phyloP scores from a whole-genome alignment of 2,888 invertebrate genomes.

The Clitarchus hookeri region DNA sequence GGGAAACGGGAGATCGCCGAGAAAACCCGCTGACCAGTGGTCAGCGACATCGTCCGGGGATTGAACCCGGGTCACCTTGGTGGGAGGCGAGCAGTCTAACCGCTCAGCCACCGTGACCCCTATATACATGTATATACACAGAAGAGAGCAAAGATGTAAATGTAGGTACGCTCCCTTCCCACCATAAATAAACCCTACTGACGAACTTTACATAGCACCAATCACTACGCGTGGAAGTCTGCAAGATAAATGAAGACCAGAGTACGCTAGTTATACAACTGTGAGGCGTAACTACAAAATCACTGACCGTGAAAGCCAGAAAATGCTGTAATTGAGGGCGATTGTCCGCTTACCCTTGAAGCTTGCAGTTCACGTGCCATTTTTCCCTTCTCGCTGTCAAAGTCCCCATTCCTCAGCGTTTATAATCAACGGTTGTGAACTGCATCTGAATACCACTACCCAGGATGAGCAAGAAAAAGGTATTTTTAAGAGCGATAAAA shows the following conservation, averaged over 20 bases:
- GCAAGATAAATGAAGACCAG: background rate
- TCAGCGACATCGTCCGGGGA: too few species aligned
- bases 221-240: too few species aligned
- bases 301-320: background rate
- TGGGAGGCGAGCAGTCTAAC: too few species aligned
- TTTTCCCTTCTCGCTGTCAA: background rate
- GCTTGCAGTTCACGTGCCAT: background rate
- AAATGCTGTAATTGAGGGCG: constrained; percentile 7
- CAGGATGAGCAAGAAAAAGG: background rate
- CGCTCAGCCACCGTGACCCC: too few species aligned
- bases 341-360: background rate
- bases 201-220: too few species aligned
- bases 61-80: too few species aligned
- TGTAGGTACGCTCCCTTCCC: too few species aligned
- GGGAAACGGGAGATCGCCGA: too few species aligned
- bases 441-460: background rate
- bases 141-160: too few species aligned
- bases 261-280: background rate
- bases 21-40: too few species aligned
- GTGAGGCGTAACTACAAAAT: background rate
- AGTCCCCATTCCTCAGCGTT: background rate
- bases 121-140: too few species aligned
- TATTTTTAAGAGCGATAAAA: background rate
- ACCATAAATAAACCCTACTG: too few species aligned
- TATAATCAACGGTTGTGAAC: background rate